Evolutionary conservation across 1,140 invertebrate genomes (phyloP), one percentile per base, ranked within the genome.

Genomic region (Drosophila repleta): DNA sequence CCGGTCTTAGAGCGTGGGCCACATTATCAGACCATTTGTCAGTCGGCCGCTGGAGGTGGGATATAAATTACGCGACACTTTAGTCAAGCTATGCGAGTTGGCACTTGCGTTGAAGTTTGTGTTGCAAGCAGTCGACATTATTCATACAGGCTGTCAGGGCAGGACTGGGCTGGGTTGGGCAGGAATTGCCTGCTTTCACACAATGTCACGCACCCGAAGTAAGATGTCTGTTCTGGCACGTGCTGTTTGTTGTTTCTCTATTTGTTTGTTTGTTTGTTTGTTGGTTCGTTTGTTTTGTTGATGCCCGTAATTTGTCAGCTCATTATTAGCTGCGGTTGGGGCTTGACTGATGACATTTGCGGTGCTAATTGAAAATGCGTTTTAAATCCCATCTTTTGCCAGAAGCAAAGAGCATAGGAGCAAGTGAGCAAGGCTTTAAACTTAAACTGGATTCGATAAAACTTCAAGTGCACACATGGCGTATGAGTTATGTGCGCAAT

Each of bases 41-140:
- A 71, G 62, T 13, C n/a, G 15, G 18, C n/a, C 20, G 20, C 52
- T 17, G 26, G 61, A 71, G 45, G 68, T 58, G 62, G 15, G 7
- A 52, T 37, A 66, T 57, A 71, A 71, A 66, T 71, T 52, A 57
- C 62, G 53, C 62, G 62, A 66, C 53, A 58, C 62, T 66, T 66
- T 13, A 58, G 45, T 8, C 68, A 37, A 55, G 35, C 55, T 57
- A 52, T 51, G 68, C 68, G 21, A 65, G 35, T 51, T 45, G 61
- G n/a, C 51, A 64, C 45, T 64, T 64, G 32, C 52, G 52, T 51
- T 71, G 41, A 56, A 58, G 52, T 35, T 48, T 68, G 39, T 17
- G 29, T 11, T 57, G 2, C 11, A 8, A 26, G 49, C 41, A 35
- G 39, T 13, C 53, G 52, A 46, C 62, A 56, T 65, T 65, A 65